These are phyloP conservation scores for Thermophis baileyi DNA, from an alignment of 2,113 vertebrate species.

Conservation along the genomic window DNA sequence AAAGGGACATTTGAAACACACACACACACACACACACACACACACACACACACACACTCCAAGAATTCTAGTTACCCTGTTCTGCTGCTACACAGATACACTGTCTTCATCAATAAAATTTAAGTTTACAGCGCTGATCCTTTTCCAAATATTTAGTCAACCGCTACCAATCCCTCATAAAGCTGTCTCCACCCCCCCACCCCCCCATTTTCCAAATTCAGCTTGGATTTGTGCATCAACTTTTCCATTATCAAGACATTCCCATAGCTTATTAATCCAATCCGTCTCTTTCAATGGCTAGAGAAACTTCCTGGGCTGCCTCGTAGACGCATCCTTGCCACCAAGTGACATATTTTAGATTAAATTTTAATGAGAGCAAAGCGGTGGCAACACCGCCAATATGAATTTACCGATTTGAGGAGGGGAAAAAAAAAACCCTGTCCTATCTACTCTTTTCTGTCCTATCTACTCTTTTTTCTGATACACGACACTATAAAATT, in stretches of 20 bases:
- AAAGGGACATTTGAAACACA: neutral
- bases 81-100: neutral
- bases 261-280: constrained; percentile 20
- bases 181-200: neutral
- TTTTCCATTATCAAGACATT: constrained; percentile 2
- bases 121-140: neutral
- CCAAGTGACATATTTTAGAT: neutral
- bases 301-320: neutral
- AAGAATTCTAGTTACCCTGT: neutral
- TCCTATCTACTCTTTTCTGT: neutral
- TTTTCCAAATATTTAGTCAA: neutral
- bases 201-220: neutral
- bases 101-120: neutral
- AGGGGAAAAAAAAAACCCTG: neutral
- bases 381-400: neutral
- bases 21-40: no score
- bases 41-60: neutral
- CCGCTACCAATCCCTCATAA: neutral
- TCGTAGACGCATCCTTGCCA: neutral
- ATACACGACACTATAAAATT: neutral
- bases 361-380: neutral
- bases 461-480: neutral
- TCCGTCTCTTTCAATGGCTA: neutral
- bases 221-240: neutral
- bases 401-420: neutral